Conservation (phyloP, 2,888 invertebrate genomes). For the Apoda limacodes region DNA sequence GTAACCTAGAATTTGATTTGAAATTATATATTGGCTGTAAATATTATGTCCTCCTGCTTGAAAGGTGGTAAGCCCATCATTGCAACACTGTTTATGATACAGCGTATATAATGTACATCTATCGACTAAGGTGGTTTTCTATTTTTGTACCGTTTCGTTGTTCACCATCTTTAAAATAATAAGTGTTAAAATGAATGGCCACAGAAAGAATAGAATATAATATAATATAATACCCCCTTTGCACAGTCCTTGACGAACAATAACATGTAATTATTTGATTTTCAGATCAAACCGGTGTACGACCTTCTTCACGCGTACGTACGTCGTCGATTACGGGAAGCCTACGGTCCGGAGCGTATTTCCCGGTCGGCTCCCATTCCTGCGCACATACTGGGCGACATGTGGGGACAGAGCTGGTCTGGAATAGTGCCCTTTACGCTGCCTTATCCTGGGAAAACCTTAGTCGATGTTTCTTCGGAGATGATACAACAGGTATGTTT, state of each 20-base stretch:
- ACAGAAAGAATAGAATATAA: too few relatives aligned
- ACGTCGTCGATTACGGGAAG: constrained; percentile 82
- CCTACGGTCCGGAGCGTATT: constrained; percentile 86
- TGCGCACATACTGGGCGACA: constrained; percentile 88
- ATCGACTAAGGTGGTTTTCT: too few relatives aligned
- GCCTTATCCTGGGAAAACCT: constrained; percentile 87
- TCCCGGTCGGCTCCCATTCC: constrained; percentile 85
- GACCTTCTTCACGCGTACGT: constrained; percentile 91
- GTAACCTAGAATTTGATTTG: too few relatives aligned
- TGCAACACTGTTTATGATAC: too few relatives aligned
- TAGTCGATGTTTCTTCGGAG: constrained; percentile 85
- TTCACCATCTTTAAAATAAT: too few relatives aligned
- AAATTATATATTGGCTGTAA: too few relatives aligned
- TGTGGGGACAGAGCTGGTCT: constrained; percentile 91
- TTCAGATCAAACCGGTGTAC: constrained; percentile 83
- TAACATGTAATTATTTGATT: constrained; percentile 5
- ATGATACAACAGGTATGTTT: constrained; percentile 80
- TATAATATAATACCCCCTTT: too few relatives aligned
- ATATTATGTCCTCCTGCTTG: too few relatives aligned
- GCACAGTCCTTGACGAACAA: constrained; percentile 1
- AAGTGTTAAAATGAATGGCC: too few relatives aligned
- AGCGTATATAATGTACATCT: too few relatives aligned
- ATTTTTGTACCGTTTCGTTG: too few relatives aligned
- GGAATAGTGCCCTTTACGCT: constrained; percentile 84
- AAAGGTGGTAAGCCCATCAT: too few relatives aligned